These are phyloP conservation scores for Ochropacha duplaris DNA, from an alignment of 2,888 invertebrate genomes.

Conservation along the genomic window DNA sequence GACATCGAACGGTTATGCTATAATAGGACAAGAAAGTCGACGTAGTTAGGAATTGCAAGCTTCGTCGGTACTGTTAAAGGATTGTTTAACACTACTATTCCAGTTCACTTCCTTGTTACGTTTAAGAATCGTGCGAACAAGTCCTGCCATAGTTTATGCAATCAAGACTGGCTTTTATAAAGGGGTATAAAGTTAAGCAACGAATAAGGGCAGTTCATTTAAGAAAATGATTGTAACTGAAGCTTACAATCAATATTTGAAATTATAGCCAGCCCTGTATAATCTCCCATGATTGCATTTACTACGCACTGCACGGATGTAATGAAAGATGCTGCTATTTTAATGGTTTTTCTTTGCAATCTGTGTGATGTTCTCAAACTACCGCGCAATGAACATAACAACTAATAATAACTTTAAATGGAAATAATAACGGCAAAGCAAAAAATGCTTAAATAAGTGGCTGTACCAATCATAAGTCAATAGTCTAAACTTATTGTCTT, in stretches of 20 bases:
- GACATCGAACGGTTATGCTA: background rate
- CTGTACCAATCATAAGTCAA: conserved; percentile 47
- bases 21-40: background rate
- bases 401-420: conserved; percentile 1
- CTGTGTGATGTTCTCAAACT: background rate
- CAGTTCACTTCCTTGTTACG: background rate
- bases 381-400: background rate
- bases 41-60: no score
- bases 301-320: background rate
- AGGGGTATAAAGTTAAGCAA: no score
- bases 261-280: background rate
- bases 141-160: no score
- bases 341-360: background rate
- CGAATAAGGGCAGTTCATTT: no score
- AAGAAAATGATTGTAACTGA: background rate
- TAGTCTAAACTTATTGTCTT: conserved; percentile 51
- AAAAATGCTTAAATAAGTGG: conserved; percentile 22
- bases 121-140: background rate
- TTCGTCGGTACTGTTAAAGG: background rate
- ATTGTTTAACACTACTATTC: background rate
- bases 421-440: conserved; percentile 13
- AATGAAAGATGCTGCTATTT: background rate
- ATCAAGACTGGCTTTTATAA: no score
- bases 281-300: background rate
- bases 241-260: background rate